These are phyloP conservation scores for Apolygus lucorum DNA, from an alignment of 1,140 invertebrate genomes.

Conservation along the genomic window DNA sequence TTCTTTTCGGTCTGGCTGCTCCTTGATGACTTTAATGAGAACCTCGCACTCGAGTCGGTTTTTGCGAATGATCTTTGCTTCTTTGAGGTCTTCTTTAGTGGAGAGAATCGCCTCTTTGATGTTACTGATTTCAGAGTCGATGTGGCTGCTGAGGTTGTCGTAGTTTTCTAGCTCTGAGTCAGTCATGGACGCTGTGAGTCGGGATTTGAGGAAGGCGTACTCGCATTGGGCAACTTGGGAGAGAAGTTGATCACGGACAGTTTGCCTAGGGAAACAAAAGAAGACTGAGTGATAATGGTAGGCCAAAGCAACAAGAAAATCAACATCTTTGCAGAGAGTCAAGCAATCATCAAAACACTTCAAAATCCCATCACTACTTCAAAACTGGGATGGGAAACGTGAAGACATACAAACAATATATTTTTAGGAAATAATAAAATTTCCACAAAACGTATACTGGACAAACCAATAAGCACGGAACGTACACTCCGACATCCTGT, in stretches of 20 bases:
- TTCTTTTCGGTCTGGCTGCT: constrained; percentile 79
- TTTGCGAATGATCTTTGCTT: constrained; percentile 74
- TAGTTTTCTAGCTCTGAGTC: constrained; percentile 76
- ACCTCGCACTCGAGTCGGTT: constrained; percentile 90
- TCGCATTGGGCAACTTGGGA: constrained; percentile 78
- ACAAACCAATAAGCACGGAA: no score
- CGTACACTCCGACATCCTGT: no score
- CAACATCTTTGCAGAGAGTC: no score
- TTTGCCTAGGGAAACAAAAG: neutral
- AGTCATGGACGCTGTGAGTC: constrained; percentile 71
- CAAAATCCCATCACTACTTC: no score
- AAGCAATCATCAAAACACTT: no score
- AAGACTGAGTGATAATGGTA: neutral
- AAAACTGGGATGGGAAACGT: no score
- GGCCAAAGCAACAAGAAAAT: neutral
- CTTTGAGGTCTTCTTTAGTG: constrained; percentile 56
- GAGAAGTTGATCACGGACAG: constrained; percentile 59
- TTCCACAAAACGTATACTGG: no score
- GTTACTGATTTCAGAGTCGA: constrained; percentile 63
- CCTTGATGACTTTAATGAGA: constrained; percentile 77
- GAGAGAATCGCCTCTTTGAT: constrained; percentile 65
- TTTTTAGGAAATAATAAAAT: no score
- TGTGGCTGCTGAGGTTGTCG: constrained; percentile 61
- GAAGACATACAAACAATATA: no score
- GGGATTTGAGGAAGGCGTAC: constrained; percentile 76